Percentiles rank a stretch among this genome's conserved stretches.
Evolutionary conservation across 2,113 vertebrate genomes (phyloP).

Genomic region (Tympanuchus pallidicinctus): DNA sequence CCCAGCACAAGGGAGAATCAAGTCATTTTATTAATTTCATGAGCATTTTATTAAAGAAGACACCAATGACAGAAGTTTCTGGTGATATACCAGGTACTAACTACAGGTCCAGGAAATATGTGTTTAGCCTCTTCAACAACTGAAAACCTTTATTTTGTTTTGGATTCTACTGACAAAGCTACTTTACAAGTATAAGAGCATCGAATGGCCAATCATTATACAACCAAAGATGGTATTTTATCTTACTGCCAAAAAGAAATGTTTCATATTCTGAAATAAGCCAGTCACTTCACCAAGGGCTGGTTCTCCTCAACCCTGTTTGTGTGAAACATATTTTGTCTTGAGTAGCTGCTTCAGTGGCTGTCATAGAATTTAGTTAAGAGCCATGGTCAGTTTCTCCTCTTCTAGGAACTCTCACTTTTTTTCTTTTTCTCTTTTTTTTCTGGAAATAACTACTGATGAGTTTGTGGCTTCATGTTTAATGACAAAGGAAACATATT

Average conservation of each 20-base stretch:
- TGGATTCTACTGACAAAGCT: neutral
- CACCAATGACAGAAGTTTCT: neutral
- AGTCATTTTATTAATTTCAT: slow-evolving; percentile 59
- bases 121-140: neutral
- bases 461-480: neutral
- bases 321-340: neutral
- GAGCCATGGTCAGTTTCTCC: neutral
- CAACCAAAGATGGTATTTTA: neutral
- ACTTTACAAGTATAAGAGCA: neutral
- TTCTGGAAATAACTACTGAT: neutral
- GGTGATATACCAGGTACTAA: neutral
- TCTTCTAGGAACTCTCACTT: neutral
- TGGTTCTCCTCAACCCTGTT: neutral
- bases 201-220: neutral
- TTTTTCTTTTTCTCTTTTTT: neutral
- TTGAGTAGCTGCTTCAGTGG: neutral
- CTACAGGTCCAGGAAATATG: neutral
- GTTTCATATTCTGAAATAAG: neutral
- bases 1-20: slow-evolving; percentile 36
- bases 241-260: slow-evolving; percentile 16
- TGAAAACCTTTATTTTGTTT: slow-evolving; percentile 17
- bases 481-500: neutral
- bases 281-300: neutral
- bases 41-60: slow-evolving; percentile 9
- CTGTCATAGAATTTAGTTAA: neutral